Base-by-base conservation (phyloP, 2,113 vertebrate genomes). In the Myiopsitta monachus region DNA sequence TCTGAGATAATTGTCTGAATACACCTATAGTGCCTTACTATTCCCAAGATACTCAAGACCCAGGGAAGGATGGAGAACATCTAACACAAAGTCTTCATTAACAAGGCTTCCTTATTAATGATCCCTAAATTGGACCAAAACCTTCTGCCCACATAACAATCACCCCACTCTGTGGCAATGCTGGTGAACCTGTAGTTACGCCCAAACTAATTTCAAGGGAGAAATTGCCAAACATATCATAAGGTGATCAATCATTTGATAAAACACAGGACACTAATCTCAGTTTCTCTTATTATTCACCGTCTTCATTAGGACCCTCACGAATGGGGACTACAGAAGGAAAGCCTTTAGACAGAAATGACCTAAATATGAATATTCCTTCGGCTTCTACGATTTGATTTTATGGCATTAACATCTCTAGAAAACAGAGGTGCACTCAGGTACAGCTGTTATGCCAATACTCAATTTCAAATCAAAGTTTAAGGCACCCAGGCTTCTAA, bases 171-270 rank as follows among this genome's bases (percentile, higher is more conserved):
- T 0, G 0, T 28, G 87, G 93, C 91, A 95, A 95, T 91, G 83
- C 81, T 76, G 89, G 52, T 44, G 67, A 91, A 92, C 94, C 93
- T 87, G 95, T 95, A 88, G 94, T 57, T 92, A 95, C 94, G 89
- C 95, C 95, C 93, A 51, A 61, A 67, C 18, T 39, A 84, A 91
- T 82, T 85, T 76, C 77, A 78, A 82, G 87, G 5, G 4, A 92
- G 67, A 88, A 95, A 64, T 41, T 87, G 27, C 46, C 44, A 95
- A 33, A 52, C 24, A 12, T 39, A 19, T 88, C 87, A 74, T 59
- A 82, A 82, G 21, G 33, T 13, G 14, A 78, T 92, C 72, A 19
- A 46, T 49, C 63, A 27, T 11, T 79, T 47, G 19, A 67, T 86
- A 74, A 63, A 66, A 79, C 9, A 6, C 5, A 3, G 27, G 39